Evolutionary conservation across 2,113 vertebrate species (phyloP).

Genomic region (Nibea albiflora): DNA sequence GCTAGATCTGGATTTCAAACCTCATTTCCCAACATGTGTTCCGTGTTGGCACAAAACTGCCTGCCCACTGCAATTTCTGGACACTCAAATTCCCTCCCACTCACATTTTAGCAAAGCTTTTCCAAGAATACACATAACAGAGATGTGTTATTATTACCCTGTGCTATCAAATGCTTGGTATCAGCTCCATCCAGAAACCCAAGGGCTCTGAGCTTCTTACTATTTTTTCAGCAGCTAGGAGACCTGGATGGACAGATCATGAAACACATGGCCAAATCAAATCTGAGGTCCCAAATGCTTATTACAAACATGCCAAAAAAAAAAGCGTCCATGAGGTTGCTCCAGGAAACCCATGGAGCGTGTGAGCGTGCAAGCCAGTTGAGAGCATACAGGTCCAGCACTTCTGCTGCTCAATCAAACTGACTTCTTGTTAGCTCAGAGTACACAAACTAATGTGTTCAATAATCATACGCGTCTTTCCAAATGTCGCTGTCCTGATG

Average conservation of each 20-base stretch:
- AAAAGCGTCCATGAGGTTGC: not conserved
- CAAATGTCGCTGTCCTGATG: not conserved
- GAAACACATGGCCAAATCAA: not conserved
- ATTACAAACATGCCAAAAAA: not conserved
- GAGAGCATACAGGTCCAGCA: not conserved
- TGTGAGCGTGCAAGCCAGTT: not conserved
- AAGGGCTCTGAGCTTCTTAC: not conserved
- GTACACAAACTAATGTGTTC: not conserved
- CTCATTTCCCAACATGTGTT: constrained; percentile 28
- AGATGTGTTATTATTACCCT: constrained; percentile 16
- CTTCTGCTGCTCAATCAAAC: not conserved
- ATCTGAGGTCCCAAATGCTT: not conserved
- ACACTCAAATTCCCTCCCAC: constrained; percentile 10
- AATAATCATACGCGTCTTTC: not conserved
- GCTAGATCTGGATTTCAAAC: constrained; percentile 26
- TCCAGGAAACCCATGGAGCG: no score
- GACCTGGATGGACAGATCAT: no score
- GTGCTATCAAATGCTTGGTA: not conserved
- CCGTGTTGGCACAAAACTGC: constrained; percentile 24
- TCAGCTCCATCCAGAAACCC: not conserved
- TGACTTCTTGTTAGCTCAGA: not conserved
- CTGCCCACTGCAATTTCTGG: constrained; percentile 11
- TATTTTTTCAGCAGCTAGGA: not conserved
- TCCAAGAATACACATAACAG: constrained; percentile 22
- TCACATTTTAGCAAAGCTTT: constrained; percentile 18